Evolutionary conservation across 1,140 invertebrate genomes (phyloP), one percentile per base, ranked within the genome.

Genomic region (Onthophagus taurus): DNA sequence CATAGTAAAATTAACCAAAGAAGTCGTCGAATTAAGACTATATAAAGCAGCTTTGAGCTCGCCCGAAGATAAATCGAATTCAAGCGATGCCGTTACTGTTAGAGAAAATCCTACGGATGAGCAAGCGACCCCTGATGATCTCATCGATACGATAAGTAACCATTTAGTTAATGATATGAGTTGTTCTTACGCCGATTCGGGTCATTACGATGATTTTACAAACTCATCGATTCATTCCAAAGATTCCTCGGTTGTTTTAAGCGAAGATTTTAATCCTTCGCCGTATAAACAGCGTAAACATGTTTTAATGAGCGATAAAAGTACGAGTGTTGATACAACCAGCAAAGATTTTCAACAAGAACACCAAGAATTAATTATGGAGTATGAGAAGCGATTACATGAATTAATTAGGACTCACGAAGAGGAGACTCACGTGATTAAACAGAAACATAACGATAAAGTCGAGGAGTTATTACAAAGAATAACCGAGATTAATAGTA

Each of bases 121-220:
- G 18, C 42, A 46, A 26, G 38, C 35, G 11, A 49, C 44, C 12
- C 45, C 48, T 11, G 41, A 44, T 11, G 21, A 30, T 18, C 39
- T 45, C 16, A 42, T 30, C 2, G 13, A 29, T 13, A 39, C 42
- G 24, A 41, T 20, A 6, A 49, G 42, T 21, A 45, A 49, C 29
- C 38, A 41, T 29, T 12, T 41, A 6, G 31, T 9, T 33, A 18
- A 24, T 11, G 38, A 41, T 41, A 12, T 41, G 19, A 26, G 20
- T 39, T 72, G 70, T 26, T 89, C 85, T 2, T 77, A 85, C 52
- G 79, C 83, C 12, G 86, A 89, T 65, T 89, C 85, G 3, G 86
- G 86, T 6, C 83, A 88, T 66, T 88, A 84, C 66, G 86, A 89
- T 63, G 85, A 89, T 65, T 68, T 80, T 31, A 76, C 76, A 26